Base-by-base conservation (phyloP, 2,888 invertebrate species). In the Anthophora plumipes region DNA sequence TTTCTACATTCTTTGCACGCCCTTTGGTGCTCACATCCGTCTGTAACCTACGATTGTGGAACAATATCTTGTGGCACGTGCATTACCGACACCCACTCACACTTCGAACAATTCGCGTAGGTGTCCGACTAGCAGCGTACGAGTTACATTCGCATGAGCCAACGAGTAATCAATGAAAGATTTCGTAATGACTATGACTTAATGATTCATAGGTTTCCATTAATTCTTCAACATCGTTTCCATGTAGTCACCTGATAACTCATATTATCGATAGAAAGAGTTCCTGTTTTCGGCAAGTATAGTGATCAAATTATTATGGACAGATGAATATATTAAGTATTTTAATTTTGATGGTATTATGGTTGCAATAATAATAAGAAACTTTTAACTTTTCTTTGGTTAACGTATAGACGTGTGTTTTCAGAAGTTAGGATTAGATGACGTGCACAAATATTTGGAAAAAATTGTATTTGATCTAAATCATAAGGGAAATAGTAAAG, bases 111-210 rank as follows among this genome's bases (percentile, higher is more conserved):
- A 73, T 77, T 83, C 48, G 50, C 75, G 84, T 84, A 31, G 77
- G 82, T 66, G 85, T 64, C 50, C 31, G 25, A 54, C 41, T n/a
- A n/a, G n/a, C 39, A 64, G 66, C 52, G 64, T 41, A 17, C 41
- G 46, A 50, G 57, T 68, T 52, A 41, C 70, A 63, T 50, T 57
- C 57, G 63, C 71, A 64, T 55, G 68, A 77, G 43, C 22, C 52
- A 55, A 72, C 48, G 48, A 20, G 50, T 46, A 75, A 64, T 84
- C 70, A 79, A 79, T 75, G 66, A 72, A 64, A 22, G 72, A 75
- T 86, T 85, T 86, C 82, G 70, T 75, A 85, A 85, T 60, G 31
- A 66, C 64, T 25, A 31, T 52, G 37, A 50, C 59, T 48, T 31
- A 41, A 63, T 70, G 22, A 80, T 43, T 25, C 64, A 64, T 60